Evolutionary conservation across 2,113 vertebrate species (phyloP).

Genomic region (Cyphotilapia sp.): DNA sequence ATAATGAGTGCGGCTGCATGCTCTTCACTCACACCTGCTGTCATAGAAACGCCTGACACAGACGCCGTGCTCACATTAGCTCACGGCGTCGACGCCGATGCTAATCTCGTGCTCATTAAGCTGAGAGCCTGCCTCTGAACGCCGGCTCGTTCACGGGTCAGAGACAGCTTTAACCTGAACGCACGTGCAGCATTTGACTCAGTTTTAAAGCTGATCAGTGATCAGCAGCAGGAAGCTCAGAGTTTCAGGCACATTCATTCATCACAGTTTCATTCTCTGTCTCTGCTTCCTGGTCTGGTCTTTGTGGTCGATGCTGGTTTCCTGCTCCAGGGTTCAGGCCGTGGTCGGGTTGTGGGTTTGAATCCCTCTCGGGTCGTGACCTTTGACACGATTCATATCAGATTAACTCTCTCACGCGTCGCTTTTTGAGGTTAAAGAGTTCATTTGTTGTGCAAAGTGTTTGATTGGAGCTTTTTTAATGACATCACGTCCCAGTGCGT

Average conservation of each 20-base stretch:
- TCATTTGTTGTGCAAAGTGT: not conserved
- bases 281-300: not conserved
- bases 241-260: not conserved
- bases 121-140: not conserved
- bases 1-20: not conserved
- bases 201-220: not conserved
- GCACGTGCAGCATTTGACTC: accelerated
- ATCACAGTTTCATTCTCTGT: not conserved
- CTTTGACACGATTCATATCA: not conserved
- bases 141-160: not conserved
- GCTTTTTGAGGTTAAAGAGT: not conserved
- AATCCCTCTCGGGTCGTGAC: not conserved
- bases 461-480: not conserved
- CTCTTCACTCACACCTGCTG: not conserved
- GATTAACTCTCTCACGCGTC: not conserved
- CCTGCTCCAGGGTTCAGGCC: not conserved
- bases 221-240: not conserved
- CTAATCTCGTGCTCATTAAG: not conserved
- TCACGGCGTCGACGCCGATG: not conserved
- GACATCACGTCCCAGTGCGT: not conserved
- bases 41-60: not conserved
- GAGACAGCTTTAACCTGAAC: not conserved
- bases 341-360: not conserved
- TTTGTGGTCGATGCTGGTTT: not conserved
- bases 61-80: not conserved